A percentile compares a stretch with the other conserved stretches of the same genome.
Conservation (phyloP, 2,113 vertebrate genomes). For the Nibea albiflora region DNA sequence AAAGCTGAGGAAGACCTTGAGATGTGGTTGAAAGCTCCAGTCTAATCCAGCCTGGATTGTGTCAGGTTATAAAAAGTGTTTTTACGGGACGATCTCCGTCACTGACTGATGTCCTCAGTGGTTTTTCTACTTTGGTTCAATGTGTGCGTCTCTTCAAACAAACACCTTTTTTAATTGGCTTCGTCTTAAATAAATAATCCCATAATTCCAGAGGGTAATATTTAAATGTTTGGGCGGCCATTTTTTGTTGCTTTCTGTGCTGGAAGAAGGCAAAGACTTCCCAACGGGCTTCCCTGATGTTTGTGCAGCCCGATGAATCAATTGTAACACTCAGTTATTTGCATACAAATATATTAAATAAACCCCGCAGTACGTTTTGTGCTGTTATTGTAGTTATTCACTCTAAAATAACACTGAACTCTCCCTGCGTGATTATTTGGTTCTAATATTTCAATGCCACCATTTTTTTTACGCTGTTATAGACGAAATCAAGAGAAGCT, state of each 20-base stretch:
- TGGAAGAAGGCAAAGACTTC: slow-evolving; percentile 13
- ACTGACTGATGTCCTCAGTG: not conserved
- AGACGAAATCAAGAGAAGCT: not conserved
- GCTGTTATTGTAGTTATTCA: not conserved
- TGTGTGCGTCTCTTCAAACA: slow-evolving; percentile 43
- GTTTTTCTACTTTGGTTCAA: slow-evolving; percentile 42
- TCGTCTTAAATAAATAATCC: slow-evolving; percentile 47
- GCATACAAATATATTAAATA: not conserved
- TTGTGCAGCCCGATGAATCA: slow-evolving; percentile 21
- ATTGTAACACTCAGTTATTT: not conserved
- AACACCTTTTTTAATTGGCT: slow-evolving; percentile 55
- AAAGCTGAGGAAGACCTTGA: not conserved
- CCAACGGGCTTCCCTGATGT: slow-evolving; percentile 15
- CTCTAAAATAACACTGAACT: not conserved
- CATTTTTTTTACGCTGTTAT: not conserved
- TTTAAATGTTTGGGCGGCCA: not conserved
- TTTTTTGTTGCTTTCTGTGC: slow-evolving; percentile 7
- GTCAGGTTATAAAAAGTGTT: no score
- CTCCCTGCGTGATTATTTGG: not conserved
- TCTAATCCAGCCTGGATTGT: no score
- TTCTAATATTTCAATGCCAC: not conserved
- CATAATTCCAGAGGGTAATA: slow-evolving; percentile 7
- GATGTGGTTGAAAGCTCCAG: not conserved
- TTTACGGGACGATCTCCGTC: no score
- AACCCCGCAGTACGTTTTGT: not conserved